Evolutionary conservation across 64 coral and sea anemone genomes (phyloP).

Genomic region (Acropora yongei): DNA sequence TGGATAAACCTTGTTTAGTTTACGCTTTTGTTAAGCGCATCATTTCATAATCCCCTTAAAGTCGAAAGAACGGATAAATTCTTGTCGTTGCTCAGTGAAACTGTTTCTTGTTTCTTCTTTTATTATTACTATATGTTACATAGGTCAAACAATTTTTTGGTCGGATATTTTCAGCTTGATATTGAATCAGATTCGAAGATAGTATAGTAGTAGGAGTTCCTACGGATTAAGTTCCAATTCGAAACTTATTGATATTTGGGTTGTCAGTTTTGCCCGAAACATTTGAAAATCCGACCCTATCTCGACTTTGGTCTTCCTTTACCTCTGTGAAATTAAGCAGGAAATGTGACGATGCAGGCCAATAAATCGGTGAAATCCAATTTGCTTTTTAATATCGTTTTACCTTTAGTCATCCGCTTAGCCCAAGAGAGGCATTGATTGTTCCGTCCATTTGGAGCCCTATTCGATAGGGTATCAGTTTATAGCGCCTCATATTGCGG

Average conservation of each 20-base stretch:
- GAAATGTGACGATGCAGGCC: not conserved
- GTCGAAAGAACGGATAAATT: not conserved
- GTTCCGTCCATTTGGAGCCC: not conserved
- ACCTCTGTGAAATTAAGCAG: not conserved
- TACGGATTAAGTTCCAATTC: too few relatives aligned
- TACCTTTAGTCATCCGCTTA: not conserved
- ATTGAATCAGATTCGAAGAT: too few relatives aligned
- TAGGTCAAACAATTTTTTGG: too few relatives aligned
- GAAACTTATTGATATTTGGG: too few relatives aligned
- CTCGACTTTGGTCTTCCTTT: not conserved
- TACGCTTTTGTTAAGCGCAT: not conserved
- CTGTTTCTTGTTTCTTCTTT: too few relatives aligned
- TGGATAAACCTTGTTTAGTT: not conserved
- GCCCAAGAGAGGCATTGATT: not conserved
- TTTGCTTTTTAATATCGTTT: not conserved
- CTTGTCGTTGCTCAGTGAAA: not conserved
- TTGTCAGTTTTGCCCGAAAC: too few relatives aligned
- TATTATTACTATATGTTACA: too few relatives aligned
- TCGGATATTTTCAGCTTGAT: too few relatives aligned
- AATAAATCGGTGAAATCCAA: slow-evolving; percentile 1
- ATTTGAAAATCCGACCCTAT: not conserved
- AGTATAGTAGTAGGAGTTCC: too few relatives aligned
- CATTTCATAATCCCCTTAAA: not conserved
- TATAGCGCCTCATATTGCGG: not conserved
- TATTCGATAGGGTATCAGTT: not conserved